Conservation (phyloP, 1,140 invertebrate genomes). For the Sycophila sp. region DNA sequence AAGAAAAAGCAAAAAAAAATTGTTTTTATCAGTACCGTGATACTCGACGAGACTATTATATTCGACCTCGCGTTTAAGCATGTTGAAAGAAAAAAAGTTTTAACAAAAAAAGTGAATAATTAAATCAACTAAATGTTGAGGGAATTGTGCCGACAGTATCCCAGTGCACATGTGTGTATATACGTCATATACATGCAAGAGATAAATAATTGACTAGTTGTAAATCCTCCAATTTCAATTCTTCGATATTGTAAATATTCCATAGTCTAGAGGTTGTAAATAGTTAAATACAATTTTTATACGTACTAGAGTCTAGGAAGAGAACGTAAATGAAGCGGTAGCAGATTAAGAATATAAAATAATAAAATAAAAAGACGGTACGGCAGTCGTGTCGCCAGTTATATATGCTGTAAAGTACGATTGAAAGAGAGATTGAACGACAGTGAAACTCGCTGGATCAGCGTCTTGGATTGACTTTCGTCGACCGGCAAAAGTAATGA, state of each 20-base stretch:
- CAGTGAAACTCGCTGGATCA: neutral
- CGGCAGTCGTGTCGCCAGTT: slow-evolving; percentile 24
- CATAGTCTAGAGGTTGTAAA: slow-evolving; percentile 50
- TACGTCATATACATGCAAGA: slow-evolving; percentile 44
- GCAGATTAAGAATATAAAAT: too few relatives aligned
- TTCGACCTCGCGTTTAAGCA: slow-evolving; percentile 16
- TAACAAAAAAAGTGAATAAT: neutral
- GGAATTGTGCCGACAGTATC: slow-evolving; percentile 33
- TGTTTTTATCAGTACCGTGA: slow-evolving; percentile 8
- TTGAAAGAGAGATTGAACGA: neutral
- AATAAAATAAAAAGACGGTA: too few relatives aligned
- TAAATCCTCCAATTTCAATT: slow-evolving; percentile 36
- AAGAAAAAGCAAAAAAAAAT: neutral
- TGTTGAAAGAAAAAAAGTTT: neutral
- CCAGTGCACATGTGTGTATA: slow-evolving; percentile 40
- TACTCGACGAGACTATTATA: slow-evolving; percentile 14
- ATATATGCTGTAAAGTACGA: neutral
- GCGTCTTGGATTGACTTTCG: slow-evolving; percentile 9
- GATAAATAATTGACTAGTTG: slow-evolving; percentile 41
- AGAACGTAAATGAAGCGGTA: neutral
- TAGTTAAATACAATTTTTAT: slow-evolving; percentile 43
- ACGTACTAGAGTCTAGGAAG: slow-evolving; percentile 25
- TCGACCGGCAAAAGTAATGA: slow-evolving; percentile 2
- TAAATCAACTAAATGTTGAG: slow-evolving; percentile 29
- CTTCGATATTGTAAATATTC: slow-evolving; percentile 44